Evolutionary conservation across 2,797 vertebrate genomes (phyloP).

Genomic region (Peromyscus attwateri): DNA sequence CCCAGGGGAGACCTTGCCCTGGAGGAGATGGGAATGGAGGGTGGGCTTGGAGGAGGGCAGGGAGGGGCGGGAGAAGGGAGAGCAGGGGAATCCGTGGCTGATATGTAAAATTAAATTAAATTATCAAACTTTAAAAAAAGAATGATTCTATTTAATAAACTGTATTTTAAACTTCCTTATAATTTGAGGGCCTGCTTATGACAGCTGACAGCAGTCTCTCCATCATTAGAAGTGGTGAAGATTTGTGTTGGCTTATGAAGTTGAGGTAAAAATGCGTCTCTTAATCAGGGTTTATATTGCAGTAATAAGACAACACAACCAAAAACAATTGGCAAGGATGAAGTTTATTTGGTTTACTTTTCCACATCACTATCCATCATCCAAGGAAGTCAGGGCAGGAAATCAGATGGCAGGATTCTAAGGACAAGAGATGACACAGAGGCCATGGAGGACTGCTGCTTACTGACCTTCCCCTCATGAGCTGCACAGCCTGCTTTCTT

Average conservation of each 20-base stretch:
- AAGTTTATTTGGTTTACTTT: too few species aligned
- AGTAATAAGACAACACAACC: not conserved
- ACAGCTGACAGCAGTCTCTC: not conserved
- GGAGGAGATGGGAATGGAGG: too few species aligned
- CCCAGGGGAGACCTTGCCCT: too few species aligned
- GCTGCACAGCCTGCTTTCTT: not conserved
- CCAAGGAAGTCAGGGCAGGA: not conserved
- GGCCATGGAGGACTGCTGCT: not conserved
- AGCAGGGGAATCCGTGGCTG: too few species aligned
- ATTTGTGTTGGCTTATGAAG: not conserved
- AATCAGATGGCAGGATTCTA: not conserved
- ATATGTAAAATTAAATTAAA: too few species aligned
- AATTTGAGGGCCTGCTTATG: not conserved
- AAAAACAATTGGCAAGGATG: too few species aligned
- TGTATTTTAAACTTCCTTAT: not conserved
- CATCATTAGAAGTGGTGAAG: not conserved
- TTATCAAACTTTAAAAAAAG: too few species aligned
- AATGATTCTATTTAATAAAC: not conserved
- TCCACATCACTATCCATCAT: not conserved
- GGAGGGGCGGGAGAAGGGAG: too few species aligned
- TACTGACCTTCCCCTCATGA: too few species aligned
- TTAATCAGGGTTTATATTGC: not conserved
- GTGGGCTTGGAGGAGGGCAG: too few species aligned
- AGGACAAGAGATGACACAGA: not conserved
- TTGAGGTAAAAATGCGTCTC: not conserved